phyloP scores from a whole-genome alignment of 2,888 invertebrate species.

The Caenorhabditis sp. region DNA sequence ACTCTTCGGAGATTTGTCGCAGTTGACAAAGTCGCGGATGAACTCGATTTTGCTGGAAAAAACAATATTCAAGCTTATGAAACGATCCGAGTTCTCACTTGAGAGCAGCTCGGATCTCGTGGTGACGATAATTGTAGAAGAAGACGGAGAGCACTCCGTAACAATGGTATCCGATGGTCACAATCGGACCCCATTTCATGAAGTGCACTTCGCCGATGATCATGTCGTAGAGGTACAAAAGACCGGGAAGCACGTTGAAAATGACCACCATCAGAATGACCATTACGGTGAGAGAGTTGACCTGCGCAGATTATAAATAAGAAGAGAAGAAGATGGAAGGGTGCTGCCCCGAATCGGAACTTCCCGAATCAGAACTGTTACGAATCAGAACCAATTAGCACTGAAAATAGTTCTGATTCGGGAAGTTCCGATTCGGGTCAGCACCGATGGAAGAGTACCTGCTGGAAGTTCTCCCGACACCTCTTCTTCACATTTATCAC shows the following conservation, averaged over 20 bases:
- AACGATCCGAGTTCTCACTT: conserved; percentile 40
- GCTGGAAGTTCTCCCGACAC: conserved; percentile 54
- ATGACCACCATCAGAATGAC: conserved; percentile 66
- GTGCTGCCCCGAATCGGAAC: too few relatives aligned
- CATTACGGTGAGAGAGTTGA: conserved; percentile 63
- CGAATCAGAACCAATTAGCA: too few relatives aligned
- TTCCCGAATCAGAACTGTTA: too few relatives aligned
- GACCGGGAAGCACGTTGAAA: conserved; percentile 67
- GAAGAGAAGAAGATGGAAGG: too few relatives aligned
- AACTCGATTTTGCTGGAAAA: conserved; percentile 50
- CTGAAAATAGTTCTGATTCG: too few relatives aligned
- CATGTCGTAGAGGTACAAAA: conserved; percentile 66
- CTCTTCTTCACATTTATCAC: conserved; percentile 51
- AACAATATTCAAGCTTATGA: not conserved
- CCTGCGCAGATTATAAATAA: too few relatives aligned
- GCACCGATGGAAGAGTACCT: too few relatives aligned
- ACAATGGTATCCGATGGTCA: conserved; percentile 68
- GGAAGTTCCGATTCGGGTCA: too few relatives aligned
- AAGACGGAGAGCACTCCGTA: conserved; percentile 65
- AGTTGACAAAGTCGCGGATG: conserved; percentile 51
- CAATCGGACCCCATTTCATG: conserved; percentile 68
- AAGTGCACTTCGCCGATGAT: conserved; percentile 63
- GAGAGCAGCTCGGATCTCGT: conserved; percentile 61
- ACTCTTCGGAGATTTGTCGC: conserved; percentile 30
- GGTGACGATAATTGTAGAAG: conserved; percentile 67